Base-by-base conservation (phyloP, 2,113 vertebrate genomes). In the Ophiodon elongatus region DNA sequence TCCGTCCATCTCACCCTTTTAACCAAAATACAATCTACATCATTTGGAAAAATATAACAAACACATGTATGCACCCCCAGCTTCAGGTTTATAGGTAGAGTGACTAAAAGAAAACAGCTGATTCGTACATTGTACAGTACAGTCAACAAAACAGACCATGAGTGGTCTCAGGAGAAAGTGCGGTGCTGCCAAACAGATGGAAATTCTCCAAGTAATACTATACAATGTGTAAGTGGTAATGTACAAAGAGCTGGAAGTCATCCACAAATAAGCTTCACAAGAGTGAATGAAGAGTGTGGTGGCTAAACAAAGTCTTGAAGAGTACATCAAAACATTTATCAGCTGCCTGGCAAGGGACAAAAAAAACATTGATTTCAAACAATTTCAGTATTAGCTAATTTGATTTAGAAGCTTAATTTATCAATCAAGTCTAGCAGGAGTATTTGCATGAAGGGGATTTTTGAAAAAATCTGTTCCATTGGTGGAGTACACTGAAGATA, bases 1-100 rank as follows among this genome's bases (percentile, higher is more conserved):
- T 86, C 83, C 29, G 19, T 72, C 47, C 35, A 50, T 75, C 23
- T 85, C 23, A 47, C 15, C 54, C 1, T 76, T 73, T 25, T n/a
- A 8, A 25, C 23, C 29, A 59, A 60, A 80, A 54, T 69, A 52
- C 27, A 70, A 39, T 45, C 6, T 2, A 23, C 4, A 33, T 6
- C 57, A 0, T 57, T 23, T 60, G 39, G 4, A 45, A 62, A n/a
- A 62, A 56, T 35, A 56, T 23, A 35, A 27, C 31, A 52, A 11
- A 62, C 41, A 62, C 13, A 43, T 27, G 0, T 25, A 29, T 52
- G 23, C 13, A 8, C 37, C 29, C 47, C 47, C 21, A 62, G 33
- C 19, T 41, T 19, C 0, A 80, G 8, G 25, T 64, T 41, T 64
- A 4, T 3, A 25, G 15, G 15, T 39, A 63, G 3, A 6, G 75